phyloP scores from a whole-genome alignment of 2,797 vertebrate genomes.

The Poecilia wingei region DNA sequence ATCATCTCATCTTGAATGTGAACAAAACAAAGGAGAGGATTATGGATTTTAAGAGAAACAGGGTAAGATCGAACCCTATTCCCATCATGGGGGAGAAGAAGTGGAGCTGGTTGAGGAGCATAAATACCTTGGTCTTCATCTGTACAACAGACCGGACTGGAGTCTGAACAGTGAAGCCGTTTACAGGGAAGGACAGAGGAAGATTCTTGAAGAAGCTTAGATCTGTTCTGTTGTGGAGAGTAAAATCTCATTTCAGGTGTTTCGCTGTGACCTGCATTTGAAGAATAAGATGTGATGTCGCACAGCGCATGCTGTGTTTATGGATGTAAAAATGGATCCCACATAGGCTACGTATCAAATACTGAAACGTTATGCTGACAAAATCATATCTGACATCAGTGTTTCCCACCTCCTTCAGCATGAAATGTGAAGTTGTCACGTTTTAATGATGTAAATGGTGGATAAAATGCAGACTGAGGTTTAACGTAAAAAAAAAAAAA shows the following conservation, averaged over 20 bases:
- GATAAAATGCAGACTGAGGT: background rate
- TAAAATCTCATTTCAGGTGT: background rate
- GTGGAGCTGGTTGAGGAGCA: too few species aligned
- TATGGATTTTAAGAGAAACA: too few species aligned
- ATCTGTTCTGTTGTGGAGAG: too few species aligned
- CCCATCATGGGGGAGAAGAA: too few species aligned
- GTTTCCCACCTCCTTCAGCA: background rate
- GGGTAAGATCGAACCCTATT: too few species aligned
- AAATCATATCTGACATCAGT: background rate
- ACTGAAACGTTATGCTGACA: too few species aligned
- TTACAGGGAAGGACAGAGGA: too few species aligned
- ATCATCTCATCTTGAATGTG: conserved; percentile 5
- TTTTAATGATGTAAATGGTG: background rate
- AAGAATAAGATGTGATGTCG: background rate
- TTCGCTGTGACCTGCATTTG: background rate
- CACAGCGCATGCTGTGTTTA: too few species aligned
- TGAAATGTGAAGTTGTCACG: background rate
- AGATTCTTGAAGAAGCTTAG: too few species aligned
- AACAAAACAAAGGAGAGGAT: background rate
- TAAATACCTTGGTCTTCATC: too few species aligned
- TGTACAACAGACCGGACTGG: too few species aligned
- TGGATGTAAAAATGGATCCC: background rate
- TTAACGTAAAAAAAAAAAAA: background rate
- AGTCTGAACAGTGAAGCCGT: too few species aligned
- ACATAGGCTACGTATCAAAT: background rate